Evolutionary conservation across 1,140 invertebrate species (phyloP), one percentile per base, ranked within the genome.

Genomic region (Drosophila pachea): DNA sequence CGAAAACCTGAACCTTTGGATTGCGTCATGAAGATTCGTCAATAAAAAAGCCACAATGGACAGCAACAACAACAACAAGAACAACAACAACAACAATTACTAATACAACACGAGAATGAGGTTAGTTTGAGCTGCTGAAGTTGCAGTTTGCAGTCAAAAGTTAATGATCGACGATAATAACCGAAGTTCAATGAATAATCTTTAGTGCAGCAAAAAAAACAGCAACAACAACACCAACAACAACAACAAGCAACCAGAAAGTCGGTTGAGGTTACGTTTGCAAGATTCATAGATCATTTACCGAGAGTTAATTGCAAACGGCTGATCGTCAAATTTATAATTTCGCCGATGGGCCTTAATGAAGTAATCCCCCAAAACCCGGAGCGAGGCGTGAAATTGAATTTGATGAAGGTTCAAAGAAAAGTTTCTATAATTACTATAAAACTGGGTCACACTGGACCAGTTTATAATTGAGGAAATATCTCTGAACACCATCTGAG

Each of bases 1-100:
- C 49, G 40, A 53, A 48, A 59, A 65, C 40, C 16, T 49, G 58
- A 59, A 22, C 22, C 11, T 36, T 40, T 9, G 29, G 60, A 68
- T 69, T 69, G 67, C 67, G 67, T 69, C 67, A 69, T 56, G 60
- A 64, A 68, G 60, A 68, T 48, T 54, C 50, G 66, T 48, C 50
- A 52, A 67, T 45, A 58, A 59, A 14, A 48, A 29, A 55, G 29
- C 52, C 43, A 22, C 1, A 33, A 54, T 31, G 38, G 56, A 63
- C 12, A 62, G 33, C 45, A 33, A 53, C 8, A 36, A 52, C 14
- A 45, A 11, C 29, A 50, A 38, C 60, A 49, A n/a, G 9, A 16
- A 40, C 68, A 45, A 31, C 36, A 49, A 55, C 16, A 61, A 55
- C 22, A 68, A 36, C 14, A 48, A 43, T 22, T 22, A 7, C 33